phyloP scores from a whole-genome alignment of 2,888 invertebrate genomes.

The Diabrotica balteata region DNA sequence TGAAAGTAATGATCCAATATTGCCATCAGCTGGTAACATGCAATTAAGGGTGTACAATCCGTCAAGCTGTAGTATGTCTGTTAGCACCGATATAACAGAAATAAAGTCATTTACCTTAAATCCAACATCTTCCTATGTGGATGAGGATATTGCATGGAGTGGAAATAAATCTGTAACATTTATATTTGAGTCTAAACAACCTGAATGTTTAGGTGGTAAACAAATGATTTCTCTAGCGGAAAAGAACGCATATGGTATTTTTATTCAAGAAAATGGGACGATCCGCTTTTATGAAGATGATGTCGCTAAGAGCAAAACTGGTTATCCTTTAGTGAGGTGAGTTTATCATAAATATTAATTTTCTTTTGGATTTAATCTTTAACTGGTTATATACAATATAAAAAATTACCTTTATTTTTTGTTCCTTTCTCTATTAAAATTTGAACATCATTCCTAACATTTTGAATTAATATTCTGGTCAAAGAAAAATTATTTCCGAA shows the following conservation, averaged over 20 bases:
- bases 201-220: neutral
- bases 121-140: too few species aligned
- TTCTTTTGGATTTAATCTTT: too few species aligned
- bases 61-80: conserved; percentile 59
- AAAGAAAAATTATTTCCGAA: too few species aligned
- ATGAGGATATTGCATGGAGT: too few species aligned
- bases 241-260: conserved; percentile 40
- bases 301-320: conserved; percentile 64
- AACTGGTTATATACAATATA: too few species aligned
- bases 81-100: too few species aligned
- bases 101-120: too few species aligned
- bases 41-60: conserved; percentile 78
- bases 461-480: too few species aligned
- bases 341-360: neutral
- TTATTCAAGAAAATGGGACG: conserved; percentile 29
- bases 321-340: conserved; percentile 66
- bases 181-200: conserved; percentile 11
- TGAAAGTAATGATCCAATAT: conserved; percentile 71
- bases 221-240: conserved; percentile 27
- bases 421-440: too few species aligned
- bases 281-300: conserved; percentile 57
- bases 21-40: conserved; percentile 66
- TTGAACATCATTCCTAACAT: too few species aligned
- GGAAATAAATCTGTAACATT: conserved; percentile 15
- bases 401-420: too few species aligned